phyloP scores from a whole-genome alignment of 2,113 vertebrate species.

The Cyphomyrus discorhynchus region DNA sequence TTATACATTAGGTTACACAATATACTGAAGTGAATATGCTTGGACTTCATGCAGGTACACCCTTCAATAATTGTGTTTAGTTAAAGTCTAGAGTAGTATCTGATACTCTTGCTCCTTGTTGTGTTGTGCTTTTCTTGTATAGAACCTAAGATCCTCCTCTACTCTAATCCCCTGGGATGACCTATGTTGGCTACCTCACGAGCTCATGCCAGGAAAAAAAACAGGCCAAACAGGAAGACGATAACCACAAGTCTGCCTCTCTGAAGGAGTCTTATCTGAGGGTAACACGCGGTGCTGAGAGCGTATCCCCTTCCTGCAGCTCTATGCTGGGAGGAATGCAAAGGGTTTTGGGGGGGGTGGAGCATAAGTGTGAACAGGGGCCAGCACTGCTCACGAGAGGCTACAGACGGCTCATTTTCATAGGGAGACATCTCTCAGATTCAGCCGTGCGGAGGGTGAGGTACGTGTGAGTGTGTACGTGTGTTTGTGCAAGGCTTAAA shows the following conservation, averaged over 20 bases:
- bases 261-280: conserved; percentile 61
- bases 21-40: neutral
- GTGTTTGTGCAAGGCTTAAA: neutral
- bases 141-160: neutral
- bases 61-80: neutral
- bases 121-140: neutral
- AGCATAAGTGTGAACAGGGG: neutral
- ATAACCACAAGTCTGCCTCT: conserved; percentile 67
- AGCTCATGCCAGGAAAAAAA: conserved; percentile 38
- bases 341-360: neutral
- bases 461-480: neutral
- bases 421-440: neutral
- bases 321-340: neutral
- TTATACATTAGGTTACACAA: neutral
- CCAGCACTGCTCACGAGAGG: neutral
- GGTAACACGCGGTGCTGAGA: conserved; percentile 59
- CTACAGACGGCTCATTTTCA: neutral
- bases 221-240: conserved; percentile 71
- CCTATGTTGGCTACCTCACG: neutral
- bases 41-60: neutral
- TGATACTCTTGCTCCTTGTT: neutral
- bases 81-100: neutral
- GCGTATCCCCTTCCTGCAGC: conserved; percentile 71
- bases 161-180: neutral
- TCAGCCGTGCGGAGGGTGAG: neutral